These are phyloP conservation scores for Cancer borealis DNA, from an alignment of 2,888 invertebrate genomes.

Conservation along the genomic window DNA sequence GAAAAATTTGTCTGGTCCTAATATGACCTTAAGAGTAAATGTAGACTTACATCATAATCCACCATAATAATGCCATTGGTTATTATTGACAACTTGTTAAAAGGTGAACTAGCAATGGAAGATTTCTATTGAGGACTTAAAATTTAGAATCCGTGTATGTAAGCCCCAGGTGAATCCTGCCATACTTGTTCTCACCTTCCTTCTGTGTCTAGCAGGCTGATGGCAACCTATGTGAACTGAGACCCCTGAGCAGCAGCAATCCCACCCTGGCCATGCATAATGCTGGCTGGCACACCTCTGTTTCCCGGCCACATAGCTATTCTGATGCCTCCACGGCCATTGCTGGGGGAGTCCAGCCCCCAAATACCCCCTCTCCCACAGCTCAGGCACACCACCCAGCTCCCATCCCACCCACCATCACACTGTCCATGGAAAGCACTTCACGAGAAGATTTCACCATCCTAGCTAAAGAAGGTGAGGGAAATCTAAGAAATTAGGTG, in stretches of 20 bases:
- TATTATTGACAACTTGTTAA: not conserved
- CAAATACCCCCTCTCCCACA: constrained; percentile 64
- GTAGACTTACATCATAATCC: not conserved
- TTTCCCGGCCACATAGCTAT: constrained; percentile 75
- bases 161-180: not conserved
- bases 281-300: constrained; percentile 63
- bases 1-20: not conserved
- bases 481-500: not conserved
- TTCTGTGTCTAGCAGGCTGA: constrained; percentile 65
- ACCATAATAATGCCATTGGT: not conserved
- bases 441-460: constrained; percentile 74
- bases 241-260: constrained; percentile 76
- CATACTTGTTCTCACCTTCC: not conserved
- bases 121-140: not conserved
- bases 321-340: constrained; percentile 73
- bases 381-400: constrained; percentile 59
- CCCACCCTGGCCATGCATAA: constrained; percentile 69
- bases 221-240: constrained; percentile 75
- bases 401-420: constrained; percentile 73
- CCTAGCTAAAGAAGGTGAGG: constrained; percentile 74
- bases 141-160: not conserved
- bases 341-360: constrained; percentile 60
- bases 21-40: not conserved
- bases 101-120: not conserved
- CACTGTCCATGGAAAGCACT: constrained; percentile 69